Evolutionary conservation across 2,113 vertebrate species (phyloP).

Genomic region (rabbit (Oryctolagus cuniculus)): mOryCun1.1 NC_091440.1:123489001-123489500

Average conservation of each 20-base stretch:
- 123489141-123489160: neutral
- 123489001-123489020: neutral
- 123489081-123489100: neutral
- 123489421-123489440: neutral
- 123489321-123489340: slow-evolving; percentile 76
- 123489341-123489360: neutral
- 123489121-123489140: neutral
- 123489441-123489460: neutral
- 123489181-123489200: slow-evolving; percentile 21
- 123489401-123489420: neutral
- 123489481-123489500: slow-evolving; percentile 47
- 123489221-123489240: neutral
- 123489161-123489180: neutral
- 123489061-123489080: neutral
- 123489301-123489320: slow-evolving; percentile 65
- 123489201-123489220: neutral
- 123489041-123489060: neutral
- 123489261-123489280: neutral
- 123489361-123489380: slow-evolving; percentile 7
- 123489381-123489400: slow-evolving; percentile 41
- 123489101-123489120: no score
- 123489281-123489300: no score
- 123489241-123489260: neutral
- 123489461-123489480: neutral
- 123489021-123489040: neutral